Evolutionary conservation across 2,888 invertebrate genomes (phyloP), one percentile per base, ranked within the genome.

Genomic region (Lissocephala sabroskyi): DNA sequence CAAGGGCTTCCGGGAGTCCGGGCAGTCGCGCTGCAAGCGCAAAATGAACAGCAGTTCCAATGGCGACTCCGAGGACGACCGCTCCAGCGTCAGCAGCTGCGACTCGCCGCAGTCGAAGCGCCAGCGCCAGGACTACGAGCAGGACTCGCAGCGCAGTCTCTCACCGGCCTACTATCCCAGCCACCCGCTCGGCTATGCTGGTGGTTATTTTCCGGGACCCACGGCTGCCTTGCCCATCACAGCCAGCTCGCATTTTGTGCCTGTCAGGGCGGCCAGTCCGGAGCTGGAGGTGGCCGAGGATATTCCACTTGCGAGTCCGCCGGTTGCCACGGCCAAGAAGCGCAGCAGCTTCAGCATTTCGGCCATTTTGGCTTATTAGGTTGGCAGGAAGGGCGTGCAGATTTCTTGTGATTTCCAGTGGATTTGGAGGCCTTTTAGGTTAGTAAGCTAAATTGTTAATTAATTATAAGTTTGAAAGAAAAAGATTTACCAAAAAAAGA

Each of bases 1-100:
- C 1, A 96, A 96, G 86, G 96, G 96, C 0, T 97, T 97, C 84
- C 89, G 96, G 32, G 93, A 95, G 60, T 90, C 92, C 46, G 96
- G 96, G 0, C 91, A 91, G 73, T 90, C 91, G 1, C 88, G 89
- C 47, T 89, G 89, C 81, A 92, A 92, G 74, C 86, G 92, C 68
- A 92, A 92, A 85, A 86, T 83, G 77, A 80, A 83, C 77, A 81
- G 78, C 58, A 79, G 77, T 51, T 63, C 71, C 37, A 57, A 56
- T 3, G 47, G 50, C 9, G 65, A 65, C 5, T 76, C 64, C 19
- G 81, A 81, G 19, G 81, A 81, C 42, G 81, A 81, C 43, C 80
- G 63, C n/a, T 73, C 71, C 42, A 81, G 80, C 33, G 56, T 74
- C n/a, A 75, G 79, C 55, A 77, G 79, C 56, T 73, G 65, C 19